phyloP scores from a whole-genome alignment of 1,140 invertebrate genomes.

The Triops longicaudatus region DNA sequence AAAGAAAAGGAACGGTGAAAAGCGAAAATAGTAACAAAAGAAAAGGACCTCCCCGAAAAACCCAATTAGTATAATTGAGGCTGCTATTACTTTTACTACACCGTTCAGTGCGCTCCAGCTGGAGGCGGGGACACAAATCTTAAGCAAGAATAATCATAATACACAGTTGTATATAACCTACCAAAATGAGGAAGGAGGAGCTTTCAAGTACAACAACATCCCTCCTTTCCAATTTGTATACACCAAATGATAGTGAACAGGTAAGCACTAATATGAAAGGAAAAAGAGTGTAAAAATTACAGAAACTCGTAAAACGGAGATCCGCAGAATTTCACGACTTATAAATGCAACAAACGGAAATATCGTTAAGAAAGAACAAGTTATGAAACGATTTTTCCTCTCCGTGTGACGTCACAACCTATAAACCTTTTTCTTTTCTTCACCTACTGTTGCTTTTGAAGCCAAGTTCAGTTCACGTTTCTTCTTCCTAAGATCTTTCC shows the following conservation, averaged over 20 bases:
- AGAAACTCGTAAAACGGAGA: not conserved
- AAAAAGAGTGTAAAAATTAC: not conserved
- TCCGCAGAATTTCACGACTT: too few relatives aligned
- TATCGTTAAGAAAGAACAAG: not conserved
- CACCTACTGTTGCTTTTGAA: not conserved
- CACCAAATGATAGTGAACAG: not conserved
- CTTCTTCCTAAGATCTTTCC: not conserved
- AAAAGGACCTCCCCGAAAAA: not conserved
- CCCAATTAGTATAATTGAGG: constrained; percentile 15
- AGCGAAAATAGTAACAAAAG: not conserved
- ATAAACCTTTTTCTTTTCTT: not conserved
- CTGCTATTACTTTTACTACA: constrained; percentile 6
- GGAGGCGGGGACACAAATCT: constrained; percentile 5
- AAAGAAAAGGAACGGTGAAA: not conserved
- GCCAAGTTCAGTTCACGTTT: not conserved
- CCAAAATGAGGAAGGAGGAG: not conserved
- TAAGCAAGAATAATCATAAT: not conserved
- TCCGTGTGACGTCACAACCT: not conserved
- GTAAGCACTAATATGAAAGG: not conserved
- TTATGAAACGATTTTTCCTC: not conserved
- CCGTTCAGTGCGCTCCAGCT: not conserved
- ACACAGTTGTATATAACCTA: not conserved
- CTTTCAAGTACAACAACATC: not conserved
- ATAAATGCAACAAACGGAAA: too few relatives aligned
- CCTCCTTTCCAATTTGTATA: not conserved